Conservation (phyloP, 2,113 vertebrate genomes). For the Anas platyrhynchos region DNA sequence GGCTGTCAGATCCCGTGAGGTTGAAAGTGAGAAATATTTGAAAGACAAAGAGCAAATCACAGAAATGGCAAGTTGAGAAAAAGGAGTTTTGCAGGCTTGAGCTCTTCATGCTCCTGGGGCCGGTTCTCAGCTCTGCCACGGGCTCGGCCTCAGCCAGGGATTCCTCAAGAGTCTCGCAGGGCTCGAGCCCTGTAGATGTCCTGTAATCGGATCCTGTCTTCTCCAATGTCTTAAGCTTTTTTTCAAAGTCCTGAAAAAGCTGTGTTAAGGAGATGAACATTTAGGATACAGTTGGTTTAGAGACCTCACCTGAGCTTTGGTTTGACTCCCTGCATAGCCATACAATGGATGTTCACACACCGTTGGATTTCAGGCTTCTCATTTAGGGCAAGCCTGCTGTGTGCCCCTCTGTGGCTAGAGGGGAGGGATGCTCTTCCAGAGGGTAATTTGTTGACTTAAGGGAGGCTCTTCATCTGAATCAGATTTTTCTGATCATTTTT, state of each 20-base stretch:
- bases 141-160: not conserved
- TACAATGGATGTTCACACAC: not conserved
- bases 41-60: slow-evolving; percentile 49
- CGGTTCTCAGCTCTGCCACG: not conserved
- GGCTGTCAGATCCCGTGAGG: slow-evolving; percentile 2
- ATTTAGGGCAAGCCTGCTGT: not conserved
- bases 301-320: not conserved
- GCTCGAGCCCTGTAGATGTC: not conserved
- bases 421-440: not conserved
- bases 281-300: not conserved
- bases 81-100: not conserved
- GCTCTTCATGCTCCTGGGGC: not conserved
- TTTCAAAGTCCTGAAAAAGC: not conserved
- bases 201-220: not conserved
- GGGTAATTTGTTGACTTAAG: not conserved
- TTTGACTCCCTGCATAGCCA: not conserved
- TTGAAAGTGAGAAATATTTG: slow-evolving; percentile 35
- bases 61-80: slow-evolving; percentile 24
- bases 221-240: not conserved
- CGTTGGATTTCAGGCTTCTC: not conserved
- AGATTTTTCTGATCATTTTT: not conserved
- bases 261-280: not conserved
- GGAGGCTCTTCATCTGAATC: not conserved
- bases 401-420: not conserved
- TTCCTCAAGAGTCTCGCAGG: not conserved